These are phyloP conservation scores for Styela clava DNA, from an alignment of 23 tunicate species.

Conservation along the genomic window DNA sequence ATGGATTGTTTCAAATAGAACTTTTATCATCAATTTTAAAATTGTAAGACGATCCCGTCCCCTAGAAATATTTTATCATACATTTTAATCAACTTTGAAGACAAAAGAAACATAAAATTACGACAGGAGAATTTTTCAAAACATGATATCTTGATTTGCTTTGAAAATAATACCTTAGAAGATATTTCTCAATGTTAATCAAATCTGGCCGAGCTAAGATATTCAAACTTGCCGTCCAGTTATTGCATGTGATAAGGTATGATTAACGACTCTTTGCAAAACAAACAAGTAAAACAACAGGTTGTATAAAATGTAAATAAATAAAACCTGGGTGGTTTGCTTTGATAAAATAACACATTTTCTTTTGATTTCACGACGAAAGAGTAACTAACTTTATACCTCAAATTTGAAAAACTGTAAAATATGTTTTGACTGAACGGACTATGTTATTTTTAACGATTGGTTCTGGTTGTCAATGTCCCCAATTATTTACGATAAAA, in stretches of 20 bases:
- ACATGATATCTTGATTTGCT: background rate
- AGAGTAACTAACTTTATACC: no score
- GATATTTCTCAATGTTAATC: background rate
- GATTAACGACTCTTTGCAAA: no score
- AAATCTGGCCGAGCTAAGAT: no score
- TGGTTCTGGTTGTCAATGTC: background rate
- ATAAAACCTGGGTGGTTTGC: background rate
- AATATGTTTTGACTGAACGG: no score
- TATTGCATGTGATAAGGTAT: no score
- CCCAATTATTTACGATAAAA: background rate
- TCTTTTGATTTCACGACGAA: no score
- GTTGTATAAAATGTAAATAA: background rate
- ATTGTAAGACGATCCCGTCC: background rate
- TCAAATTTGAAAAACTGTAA: no score
- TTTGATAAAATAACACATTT: no score
- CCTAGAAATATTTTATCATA: background rate
- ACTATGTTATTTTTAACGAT: background rate
- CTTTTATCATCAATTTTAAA: background rate
- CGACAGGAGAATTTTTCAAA: background rate
- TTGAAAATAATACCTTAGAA: background rate
- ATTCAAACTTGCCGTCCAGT: no score
- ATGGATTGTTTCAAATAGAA: no score
- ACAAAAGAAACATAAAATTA: background rate
- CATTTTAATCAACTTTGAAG: background rate
- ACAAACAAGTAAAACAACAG: background rate